Evolutionary conservation across 2,113 vertebrate genomes (phyloP), one percentile per base, ranked within the genome.

Genomic region (Laticauda colubrina): DNA sequence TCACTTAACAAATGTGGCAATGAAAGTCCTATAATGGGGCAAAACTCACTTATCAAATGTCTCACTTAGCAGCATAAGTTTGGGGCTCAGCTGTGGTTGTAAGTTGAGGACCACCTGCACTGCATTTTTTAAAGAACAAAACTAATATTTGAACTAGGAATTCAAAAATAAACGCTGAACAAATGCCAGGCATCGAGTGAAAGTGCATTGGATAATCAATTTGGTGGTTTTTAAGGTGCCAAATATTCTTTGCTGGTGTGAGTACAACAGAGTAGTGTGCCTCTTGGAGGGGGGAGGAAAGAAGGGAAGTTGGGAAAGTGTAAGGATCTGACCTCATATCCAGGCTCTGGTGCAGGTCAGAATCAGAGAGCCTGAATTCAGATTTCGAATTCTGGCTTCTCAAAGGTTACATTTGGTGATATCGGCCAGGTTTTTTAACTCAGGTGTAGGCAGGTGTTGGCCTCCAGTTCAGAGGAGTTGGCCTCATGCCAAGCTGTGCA

Each of bases 391-490:
- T 39, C 51, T 59, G 90, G 39, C 0, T 51, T 87, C 39, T 59
- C 18, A 21, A 26, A 29, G 59, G 0, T 0, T 0, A 48, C 55
- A 5, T 0, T 4, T 88, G 59, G 39, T 4, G 59, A 39, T 12
- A 34, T 11, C 0, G 9, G 23, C 34, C 85, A 34, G 29, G 5
- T 87, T 61, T 24, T 21, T 29, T 55, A 54, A 93, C 55, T 14
- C 34, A 53, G 91, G 45, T 86, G 55, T 2, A 59, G 2, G 3
- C 9, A 4, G 24, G 34, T n/a, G 69, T 45, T 1, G 26, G 39
- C n/a, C 1, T 1, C 5, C 15, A 0, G 34, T 12, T 11, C 0
- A 0, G 15, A n/a, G n/a, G n/a, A n/a, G n/a, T n/a, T n/a, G n/a
- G n/a, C n/a, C n/a, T 2, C 0, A 20, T 3, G 0, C 7, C 34